Conservation (phyloP, 1,140 invertebrate genomes). For the Trichonephila clavata region DNA sequence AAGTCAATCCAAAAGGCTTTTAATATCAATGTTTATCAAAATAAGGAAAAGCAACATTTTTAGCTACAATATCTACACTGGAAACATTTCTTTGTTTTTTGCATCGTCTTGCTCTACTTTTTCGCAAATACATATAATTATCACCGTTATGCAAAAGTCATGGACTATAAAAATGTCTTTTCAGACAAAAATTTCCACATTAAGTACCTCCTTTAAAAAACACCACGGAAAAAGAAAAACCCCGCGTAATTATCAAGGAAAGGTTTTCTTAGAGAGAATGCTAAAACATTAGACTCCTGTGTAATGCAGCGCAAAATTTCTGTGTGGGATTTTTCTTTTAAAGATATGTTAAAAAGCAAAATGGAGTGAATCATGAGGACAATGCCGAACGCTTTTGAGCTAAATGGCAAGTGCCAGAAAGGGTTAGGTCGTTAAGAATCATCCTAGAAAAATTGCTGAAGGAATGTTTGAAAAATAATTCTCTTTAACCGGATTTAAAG, state of each 20-base stretch:
- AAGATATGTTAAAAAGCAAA: conserved; percentile 49
- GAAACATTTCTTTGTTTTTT: not conserved
- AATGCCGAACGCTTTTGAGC: conserved; percentile 32
- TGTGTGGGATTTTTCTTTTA: conserved; percentile 60
- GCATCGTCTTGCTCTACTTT: conserved; percentile 18
- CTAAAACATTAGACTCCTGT: conserved; percentile 51
- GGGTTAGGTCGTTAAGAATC: conserved; percentile 41
- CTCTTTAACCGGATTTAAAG: conserved; percentile 9
- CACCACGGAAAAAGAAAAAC: conserved; percentile 11
- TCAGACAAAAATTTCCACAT: conserved; percentile 51
- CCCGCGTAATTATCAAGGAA: conserved; percentile 57
- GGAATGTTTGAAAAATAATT: conserved; percentile 11
- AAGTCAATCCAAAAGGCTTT: not conserved
- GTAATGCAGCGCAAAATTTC: conserved; percentile 68
- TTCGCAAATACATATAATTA: conserved; percentile 40
- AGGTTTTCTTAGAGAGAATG: conserved; percentile 53
- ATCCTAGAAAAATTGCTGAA: not conserved
- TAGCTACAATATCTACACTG: not conserved
- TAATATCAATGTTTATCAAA: not conserved
- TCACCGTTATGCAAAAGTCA: conserved; percentile 13
- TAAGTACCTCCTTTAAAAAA: conserved; percentile 32
- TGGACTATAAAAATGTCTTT: conserved; percentile 33
- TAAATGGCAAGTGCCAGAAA: conserved; percentile 51
- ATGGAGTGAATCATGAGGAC: conserved; percentile 30
- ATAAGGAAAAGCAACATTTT: not conserved